Percentiles rank a stretch among this genome's conserved stretches.
These are phyloP conservation scores for Pseudopipra pipra DNA, from an alignment of 2,113 vertebrate genomes.

Conservation along the genomic window DNA sequence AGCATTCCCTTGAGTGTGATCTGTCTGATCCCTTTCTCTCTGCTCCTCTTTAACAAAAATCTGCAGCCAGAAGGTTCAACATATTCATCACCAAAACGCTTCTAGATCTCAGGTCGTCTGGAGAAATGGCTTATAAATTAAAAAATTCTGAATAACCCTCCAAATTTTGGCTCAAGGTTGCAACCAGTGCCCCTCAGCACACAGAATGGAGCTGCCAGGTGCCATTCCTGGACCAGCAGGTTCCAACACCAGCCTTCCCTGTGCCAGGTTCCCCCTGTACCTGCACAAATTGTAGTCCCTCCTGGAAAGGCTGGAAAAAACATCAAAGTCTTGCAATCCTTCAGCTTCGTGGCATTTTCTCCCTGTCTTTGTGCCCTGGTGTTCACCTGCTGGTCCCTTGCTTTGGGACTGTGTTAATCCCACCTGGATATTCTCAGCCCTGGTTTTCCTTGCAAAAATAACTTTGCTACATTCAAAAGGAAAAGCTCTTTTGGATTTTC, in stretches of 20 bases:
- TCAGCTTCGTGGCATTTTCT: background rate
- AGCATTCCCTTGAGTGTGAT: background rate
- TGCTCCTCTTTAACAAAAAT: background rate
- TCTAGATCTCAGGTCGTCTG: background rate
- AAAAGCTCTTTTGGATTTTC: background rate
- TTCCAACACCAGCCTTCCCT: background rate
- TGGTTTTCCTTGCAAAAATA: background rate
- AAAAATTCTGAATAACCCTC: background rate
- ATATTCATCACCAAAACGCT: background rate
- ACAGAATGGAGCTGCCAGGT: background rate
- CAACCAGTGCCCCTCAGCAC: background rate
- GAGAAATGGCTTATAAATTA: background rate
- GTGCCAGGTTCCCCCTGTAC: background rate
- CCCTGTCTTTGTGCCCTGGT: background rate
- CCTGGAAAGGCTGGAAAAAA: background rate
- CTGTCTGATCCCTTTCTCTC: background rate
- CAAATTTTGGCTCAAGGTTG: background rate
- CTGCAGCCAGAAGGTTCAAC: background rate
- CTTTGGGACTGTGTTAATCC: background rate
- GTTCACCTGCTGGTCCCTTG: fast-evolving
- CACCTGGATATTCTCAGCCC: too few relatives aligned
- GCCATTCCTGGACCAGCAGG: background rate
- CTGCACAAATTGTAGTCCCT: background rate
- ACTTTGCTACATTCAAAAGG: background rate
- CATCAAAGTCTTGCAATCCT: background rate